Conservation (phyloP, 2,797 vertebrate genomes). For the Distichodus sexfasciatus region DNA sequence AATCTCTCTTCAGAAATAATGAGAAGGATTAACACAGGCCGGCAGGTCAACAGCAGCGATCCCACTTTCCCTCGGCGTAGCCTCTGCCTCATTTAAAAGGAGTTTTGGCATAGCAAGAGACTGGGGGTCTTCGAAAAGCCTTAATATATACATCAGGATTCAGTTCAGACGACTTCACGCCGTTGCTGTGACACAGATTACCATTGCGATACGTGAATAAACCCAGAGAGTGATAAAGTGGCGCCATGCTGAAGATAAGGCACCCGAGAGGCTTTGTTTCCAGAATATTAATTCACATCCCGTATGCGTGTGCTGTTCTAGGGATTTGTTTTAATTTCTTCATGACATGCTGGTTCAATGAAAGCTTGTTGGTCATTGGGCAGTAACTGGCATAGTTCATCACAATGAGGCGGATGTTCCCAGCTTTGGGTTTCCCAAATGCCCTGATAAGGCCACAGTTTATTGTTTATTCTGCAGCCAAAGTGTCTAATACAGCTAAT, state of each 20-base stretch:
- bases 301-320: background rate
- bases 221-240: background rate
- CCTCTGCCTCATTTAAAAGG: constrained; percentile 27
- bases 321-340: background rate
- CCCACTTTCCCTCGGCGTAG: constrained; percentile 53
- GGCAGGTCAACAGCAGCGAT: constrained; percentile 61
- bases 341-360: too few species aligned
- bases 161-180: background rate
- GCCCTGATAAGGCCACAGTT: too few species aligned
- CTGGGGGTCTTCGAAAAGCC: background rate
- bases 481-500: too few species aligned
- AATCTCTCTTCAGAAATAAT: constrained; percentile 69
- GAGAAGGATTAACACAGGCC: constrained; percentile 55
- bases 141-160: constrained; percentile 16
- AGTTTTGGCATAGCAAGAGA: background rate
- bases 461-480: too few species aligned
- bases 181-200: background rate
- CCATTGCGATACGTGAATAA: background rate
- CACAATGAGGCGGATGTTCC: too few species aligned
- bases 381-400: too few species aligned
- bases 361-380: too few species aligned
- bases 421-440: too few species aligned
- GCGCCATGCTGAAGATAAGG: background rate
- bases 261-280: background rate
- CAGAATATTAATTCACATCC: background rate